A percentile compares a stretch with the other conserved stretches of the same genome.
Conservation (phyloP, 1,140 invertebrate genomes). For the Gryllus bimaculatus region DNA sequence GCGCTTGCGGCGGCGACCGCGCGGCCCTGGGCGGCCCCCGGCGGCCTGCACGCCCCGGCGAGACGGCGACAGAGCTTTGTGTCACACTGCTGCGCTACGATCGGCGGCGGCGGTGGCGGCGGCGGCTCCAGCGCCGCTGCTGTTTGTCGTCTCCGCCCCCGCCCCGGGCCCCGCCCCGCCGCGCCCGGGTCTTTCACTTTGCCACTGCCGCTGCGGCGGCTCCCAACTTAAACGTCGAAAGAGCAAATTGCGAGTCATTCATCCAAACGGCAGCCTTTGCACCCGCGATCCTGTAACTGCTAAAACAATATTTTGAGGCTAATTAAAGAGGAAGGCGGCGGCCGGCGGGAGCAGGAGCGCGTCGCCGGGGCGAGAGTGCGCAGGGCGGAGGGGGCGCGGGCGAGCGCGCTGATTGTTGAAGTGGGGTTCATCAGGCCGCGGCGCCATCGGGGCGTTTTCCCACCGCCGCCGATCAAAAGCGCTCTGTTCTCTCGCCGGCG, state of each 20-base stretch:
- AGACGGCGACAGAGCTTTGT: neutral
- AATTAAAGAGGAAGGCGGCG: slow-evolving; percentile 3
- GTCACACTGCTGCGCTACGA: neutral
- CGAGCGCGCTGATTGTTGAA: slow-evolving; percentile 2
- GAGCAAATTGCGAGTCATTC: slow-evolving; percentile 3
- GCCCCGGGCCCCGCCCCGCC: too few species aligned
- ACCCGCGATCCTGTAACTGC: neutral
- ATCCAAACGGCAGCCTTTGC: slow-evolving; percentile 2
- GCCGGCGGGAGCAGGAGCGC: too few species aligned
- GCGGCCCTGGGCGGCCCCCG: too few species aligned
- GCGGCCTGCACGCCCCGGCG: neutral
- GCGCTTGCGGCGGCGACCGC: neutral
- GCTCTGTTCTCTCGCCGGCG: neutral
- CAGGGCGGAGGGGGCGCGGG: neutral
- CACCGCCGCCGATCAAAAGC: neutral
- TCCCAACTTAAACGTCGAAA: slow-evolving; percentile 3
- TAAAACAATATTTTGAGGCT: slow-evolving; percentile 5
- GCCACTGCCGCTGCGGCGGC: neutral
- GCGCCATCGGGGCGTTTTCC: slow-evolving; percentile 1
- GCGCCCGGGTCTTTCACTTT: neutral
- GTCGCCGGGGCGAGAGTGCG: neutral
- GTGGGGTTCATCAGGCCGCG: neutral
- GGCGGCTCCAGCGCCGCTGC: too few species aligned
- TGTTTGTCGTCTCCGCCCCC: neutral
- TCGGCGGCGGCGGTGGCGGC: neutral